phyloP scores from a whole-genome alignment of 92 coral and sea anemone species.

The Heliopora coerulea region DNA sequence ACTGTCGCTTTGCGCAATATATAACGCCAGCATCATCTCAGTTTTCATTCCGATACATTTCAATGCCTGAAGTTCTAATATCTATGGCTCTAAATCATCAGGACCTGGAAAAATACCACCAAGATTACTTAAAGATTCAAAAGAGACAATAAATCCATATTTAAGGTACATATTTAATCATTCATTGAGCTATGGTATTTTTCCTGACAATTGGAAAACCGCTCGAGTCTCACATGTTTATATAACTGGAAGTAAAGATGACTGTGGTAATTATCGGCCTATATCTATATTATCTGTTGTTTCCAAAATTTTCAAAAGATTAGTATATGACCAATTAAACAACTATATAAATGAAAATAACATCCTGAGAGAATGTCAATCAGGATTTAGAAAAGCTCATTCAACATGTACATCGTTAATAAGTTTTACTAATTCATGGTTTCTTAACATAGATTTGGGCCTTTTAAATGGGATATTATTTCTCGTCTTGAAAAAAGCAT shows the following conservation, averaged over 20 bases:
- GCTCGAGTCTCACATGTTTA: not conserved
- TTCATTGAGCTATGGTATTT: not conserved
- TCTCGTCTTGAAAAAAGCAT: too few species aligned
- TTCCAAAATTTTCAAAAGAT: not conserved
- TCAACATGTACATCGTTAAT: too few species aligned
- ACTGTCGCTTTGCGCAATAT: not conserved
- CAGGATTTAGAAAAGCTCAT: too few species aligned
- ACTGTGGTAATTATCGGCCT: slow-evolving; percentile 6
- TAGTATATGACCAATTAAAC: not conserved
- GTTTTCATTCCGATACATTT: not conserved
- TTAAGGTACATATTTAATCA: not conserved
- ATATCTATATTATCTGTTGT: not conserved
- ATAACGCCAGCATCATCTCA: not conserved
- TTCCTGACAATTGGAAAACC: slow-evolving; percentile 1
- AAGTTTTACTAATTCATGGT: too few species aligned
- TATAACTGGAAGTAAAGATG: not conserved
- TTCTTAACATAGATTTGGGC: too few species aligned
- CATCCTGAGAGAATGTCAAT: too few species aligned
- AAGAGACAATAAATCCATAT: not conserved
- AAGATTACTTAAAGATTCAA: not conserved
- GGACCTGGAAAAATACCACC: not conserved
- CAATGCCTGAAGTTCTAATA: not conserved
- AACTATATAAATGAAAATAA: too few species aligned
- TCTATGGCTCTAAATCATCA: not conserved
- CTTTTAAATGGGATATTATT: too few species aligned